Percentiles rank a stretch among this genome's conserved stretches.
These are phyloP conservation scores for Botia kubotai DNA, from an alignment of 2,797 vertebrate species.

Conservation along the genomic window DNA sequence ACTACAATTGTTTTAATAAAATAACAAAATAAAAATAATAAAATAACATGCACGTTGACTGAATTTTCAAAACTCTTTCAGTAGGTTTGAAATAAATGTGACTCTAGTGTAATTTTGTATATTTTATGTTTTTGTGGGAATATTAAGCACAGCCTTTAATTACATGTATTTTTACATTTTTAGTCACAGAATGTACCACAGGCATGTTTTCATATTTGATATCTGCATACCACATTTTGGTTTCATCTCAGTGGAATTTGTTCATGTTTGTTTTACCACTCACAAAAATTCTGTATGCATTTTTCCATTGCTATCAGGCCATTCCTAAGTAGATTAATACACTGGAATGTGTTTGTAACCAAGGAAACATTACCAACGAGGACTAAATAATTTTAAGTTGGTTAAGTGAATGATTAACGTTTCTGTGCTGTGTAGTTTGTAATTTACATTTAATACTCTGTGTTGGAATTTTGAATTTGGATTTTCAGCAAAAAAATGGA, in stretches of 20 bases:
- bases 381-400: constrained; percentile 23
- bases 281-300: constrained; percentile 1
- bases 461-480: not conserved
- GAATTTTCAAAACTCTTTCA: no score
- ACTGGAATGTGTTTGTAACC: constrained; percentile 55
- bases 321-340: constrained; percentile 59
- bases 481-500: no score
- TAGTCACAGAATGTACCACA: not conserved
- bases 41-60: no score
- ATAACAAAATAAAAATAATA: not conserved
- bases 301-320: constrained; percentile 44
- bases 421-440: not conserved
- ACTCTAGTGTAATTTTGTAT: no score
- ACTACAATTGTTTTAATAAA: not conserved
- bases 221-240: not conserved
- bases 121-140: not conserved
- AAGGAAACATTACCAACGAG: constrained; percentile 40
- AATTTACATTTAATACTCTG: not conserved
- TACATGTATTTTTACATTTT: not conserved
- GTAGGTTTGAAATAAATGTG: no score
- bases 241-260: not conserved
- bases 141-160: not conserved
- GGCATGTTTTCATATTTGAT: not conserved
- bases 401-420: constrained; percentile 30
- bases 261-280: constrained; percentile 24